Conservation (phyloP, 1,140 invertebrate genomes). For the Meloidogyne floridensis region DNA sequence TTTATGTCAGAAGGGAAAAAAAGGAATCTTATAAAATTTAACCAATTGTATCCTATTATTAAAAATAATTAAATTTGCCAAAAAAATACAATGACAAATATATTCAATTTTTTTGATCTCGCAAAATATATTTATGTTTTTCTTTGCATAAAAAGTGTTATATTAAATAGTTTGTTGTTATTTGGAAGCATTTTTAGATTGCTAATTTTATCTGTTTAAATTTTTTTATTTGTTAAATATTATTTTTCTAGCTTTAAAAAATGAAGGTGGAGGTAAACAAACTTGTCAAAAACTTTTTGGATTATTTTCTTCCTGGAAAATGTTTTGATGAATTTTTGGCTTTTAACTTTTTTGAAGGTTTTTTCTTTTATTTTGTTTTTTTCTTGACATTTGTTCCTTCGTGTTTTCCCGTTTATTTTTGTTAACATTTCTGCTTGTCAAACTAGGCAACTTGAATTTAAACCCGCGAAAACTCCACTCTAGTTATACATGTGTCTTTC, state of each 20-base stretch:
- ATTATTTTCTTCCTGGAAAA: slow-evolving; percentile 58
- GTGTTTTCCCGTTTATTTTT: too few relatives aligned
- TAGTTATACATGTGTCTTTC: too few relatives aligned
- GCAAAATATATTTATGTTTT: neutral
- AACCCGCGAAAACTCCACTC: too few relatives aligned
- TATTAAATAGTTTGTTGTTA: too few relatives aligned
- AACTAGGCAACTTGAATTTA: too few relatives aligned
- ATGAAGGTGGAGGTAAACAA: neutral
- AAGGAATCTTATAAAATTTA: neutral
- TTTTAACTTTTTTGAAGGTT: slow-evolving; percentile 60
- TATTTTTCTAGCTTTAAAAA: neutral
- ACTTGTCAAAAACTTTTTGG: neutral
- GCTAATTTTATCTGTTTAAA: too few relatives aligned
- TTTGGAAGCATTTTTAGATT: too few relatives aligned
- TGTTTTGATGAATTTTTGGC: slow-evolving; percentile 62
- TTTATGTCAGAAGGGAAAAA: too few relatives aligned
- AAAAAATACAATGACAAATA: neutral
- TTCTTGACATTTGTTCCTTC: too few relatives aligned
- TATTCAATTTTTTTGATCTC: neutral
- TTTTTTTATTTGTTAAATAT: neutral
- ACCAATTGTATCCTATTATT: neutral
- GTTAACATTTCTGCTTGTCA: too few relatives aligned
- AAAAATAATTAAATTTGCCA: neutral
- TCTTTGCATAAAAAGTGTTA: too few relatives aligned
- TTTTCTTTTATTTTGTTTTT: slow-evolving; percentile 30